These are phyloP conservation scores for Vulpes lagopus DNA, from an alignment of 2,113 vertebrate genomes.

Conservation along the genomic window DNA sequence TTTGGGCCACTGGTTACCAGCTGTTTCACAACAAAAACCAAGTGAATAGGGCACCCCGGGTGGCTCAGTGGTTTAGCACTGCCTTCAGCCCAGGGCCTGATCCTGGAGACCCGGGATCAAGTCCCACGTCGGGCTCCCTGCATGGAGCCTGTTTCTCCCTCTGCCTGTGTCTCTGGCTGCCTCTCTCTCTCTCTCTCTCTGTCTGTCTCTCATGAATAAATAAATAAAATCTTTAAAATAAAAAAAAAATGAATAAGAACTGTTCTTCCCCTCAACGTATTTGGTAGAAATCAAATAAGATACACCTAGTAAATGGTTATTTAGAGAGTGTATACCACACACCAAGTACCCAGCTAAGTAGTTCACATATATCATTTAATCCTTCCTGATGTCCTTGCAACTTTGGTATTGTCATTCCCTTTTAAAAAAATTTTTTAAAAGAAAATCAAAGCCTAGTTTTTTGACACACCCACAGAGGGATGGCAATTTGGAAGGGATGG, in stretches of 20 bases:
- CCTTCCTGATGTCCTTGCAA: not conserved
- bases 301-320: not conserved
- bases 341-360: not conserved
- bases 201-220: too few species aligned
- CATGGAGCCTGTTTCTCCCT: too few species aligned
- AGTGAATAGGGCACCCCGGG: too few species aligned
- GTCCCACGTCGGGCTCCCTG: too few species aligned
- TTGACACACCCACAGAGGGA: conserved; percentile 75
- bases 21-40: not conserved
- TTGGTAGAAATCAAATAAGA: not conserved
- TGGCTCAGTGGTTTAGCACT: too few species aligned
- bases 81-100: too few species aligned
- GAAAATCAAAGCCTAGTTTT: conserved; percentile 81
- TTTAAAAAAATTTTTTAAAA: not conserved
- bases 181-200: too few species aligned
- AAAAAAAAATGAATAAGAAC: not conserved
- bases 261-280: not conserved
- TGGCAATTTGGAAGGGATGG: conserved; percentile 31
- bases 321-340: rapidly evolving
- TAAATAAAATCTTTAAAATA: too few species aligned
- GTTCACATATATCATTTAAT: not conserved
- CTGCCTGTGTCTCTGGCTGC: too few species aligned
- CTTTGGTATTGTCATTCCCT: not conserved
- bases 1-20: not conserved
- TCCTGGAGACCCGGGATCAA: too few species aligned